A percentile compares a stretch with the other conserved stretches of the same genome.
These are phyloP conservation scores for Spodoptera littoralis DNA, from an alignment of 2,888 invertebrate genomes.

Conservation along the genomic window DNA sequence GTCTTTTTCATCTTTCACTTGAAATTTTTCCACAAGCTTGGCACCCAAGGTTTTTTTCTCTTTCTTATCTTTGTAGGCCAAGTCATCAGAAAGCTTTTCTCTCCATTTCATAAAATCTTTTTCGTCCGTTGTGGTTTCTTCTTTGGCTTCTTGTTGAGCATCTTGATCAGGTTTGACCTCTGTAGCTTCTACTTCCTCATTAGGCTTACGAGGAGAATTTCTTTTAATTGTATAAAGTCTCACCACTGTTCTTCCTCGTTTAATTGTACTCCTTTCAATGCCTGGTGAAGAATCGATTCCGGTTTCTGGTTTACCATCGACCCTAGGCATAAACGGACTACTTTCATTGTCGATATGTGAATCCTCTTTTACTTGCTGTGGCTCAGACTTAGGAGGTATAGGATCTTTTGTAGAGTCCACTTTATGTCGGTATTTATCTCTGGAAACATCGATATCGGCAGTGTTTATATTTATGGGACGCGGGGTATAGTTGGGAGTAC, in stretches of 20 bases:
- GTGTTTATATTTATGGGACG: conserved; percentile 94
- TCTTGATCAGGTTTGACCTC: conserved; percentile 46
- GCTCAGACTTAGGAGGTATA: conserved; percentile 51
- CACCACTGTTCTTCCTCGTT: conserved; percentile 92
- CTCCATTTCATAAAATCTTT: conserved; percentile 85
- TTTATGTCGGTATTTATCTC: conserved; percentile 88
- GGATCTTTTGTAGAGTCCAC: conserved; percentile 45
- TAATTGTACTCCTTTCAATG: conserved; percentile 88
- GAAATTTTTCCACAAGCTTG: conserved; percentile 92
- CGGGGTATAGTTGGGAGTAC: conserved; percentile 81
- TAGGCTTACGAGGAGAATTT: conserved; percentile 82
- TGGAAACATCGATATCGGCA: conserved; percentile 95
- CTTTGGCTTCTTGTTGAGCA: conserved; percentile 28
- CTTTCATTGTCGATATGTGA: conserved; percentile 73
- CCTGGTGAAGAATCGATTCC: conserved; percentile 83
- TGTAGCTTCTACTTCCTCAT: conserved; percentile 56
- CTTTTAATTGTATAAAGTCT: conserved; percentile 91
- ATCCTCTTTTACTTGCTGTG: conserved; percentile 62
- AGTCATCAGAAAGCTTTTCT: conserved; percentile 90
- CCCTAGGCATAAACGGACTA: conserved; percentile 82
- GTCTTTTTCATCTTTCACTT: conserved; percentile 88
- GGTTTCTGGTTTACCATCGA: conserved; percentile 82
- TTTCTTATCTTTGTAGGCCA: conserved; percentile 83
- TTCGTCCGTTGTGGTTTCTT: conserved; percentile 37
- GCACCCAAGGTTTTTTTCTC: conserved; percentile 92